These are phyloP conservation scores for Clarias magur DNA, from an alignment of 2,113 vertebrate genomes.

Conservation along the genomic window DNA sequence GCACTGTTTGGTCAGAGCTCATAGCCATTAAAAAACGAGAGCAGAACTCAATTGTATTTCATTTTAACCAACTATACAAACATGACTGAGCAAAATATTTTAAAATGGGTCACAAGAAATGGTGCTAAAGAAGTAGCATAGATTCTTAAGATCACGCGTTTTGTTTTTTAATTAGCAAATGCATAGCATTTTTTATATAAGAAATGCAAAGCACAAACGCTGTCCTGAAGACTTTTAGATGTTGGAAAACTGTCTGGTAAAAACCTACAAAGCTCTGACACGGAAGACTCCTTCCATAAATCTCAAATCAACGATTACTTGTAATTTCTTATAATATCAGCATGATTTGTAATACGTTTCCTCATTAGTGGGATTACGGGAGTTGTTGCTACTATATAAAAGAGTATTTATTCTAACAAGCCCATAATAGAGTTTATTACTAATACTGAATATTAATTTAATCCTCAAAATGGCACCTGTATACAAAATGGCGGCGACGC, in stretches of 20 bases:
- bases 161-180: no score
- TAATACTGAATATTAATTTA: neutral
- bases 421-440: neutral
- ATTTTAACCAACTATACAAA: no score
- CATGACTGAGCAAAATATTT: no score
- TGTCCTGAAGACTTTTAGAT: neutral
- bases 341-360: neutral
- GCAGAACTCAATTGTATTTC: no score
- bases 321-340: neutral
- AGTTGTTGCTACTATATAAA: neutral
- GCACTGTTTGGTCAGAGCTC: no score
- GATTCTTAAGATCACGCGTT: no score
- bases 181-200: no score
- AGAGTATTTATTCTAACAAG: neutral
- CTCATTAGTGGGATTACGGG: neutral
- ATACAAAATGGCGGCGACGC: neutral
- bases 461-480: neutral
- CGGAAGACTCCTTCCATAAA: neutral
- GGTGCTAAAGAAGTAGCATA: no score
- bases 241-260: neutral
- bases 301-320: neutral
- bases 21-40: no score
- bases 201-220: no score
- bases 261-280: neutral
- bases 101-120: no score